Percentiles rank a stretch among this genome's conserved stretches.
Evolutionary conservation across 2,113 vertebrate species (phyloP).

Genomic region (Asarcornis scutulata): DNA sequence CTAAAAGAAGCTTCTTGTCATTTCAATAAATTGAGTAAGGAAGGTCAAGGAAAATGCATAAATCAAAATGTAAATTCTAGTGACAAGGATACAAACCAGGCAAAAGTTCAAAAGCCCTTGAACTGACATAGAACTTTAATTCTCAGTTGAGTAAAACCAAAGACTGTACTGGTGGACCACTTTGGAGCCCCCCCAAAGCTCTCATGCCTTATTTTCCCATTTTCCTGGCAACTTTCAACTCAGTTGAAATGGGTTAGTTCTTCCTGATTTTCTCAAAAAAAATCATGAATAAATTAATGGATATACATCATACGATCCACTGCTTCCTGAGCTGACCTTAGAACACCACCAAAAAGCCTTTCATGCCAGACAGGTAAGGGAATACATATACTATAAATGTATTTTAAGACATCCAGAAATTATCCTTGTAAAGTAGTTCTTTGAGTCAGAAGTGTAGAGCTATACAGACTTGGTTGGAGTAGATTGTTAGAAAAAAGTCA

Average conservation of each 20-base stretch:
- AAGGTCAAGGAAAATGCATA: background rate
- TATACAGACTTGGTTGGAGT: background rate
- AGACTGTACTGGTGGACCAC: background rate
- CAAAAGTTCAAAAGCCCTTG: background rate
- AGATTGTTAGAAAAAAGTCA: background rate
- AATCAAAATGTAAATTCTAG: background rate
- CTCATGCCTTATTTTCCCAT: background rate
- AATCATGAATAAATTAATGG: background rate
- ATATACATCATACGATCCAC: background rate
- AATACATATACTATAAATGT: background rate
- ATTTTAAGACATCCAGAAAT: conserved; percentile 29
- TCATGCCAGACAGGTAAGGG: background rate
- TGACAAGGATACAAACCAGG: background rate
- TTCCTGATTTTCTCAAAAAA: background rate
- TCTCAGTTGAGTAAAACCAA: background rate
- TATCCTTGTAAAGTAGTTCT: background rate
- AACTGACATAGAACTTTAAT: background rate
- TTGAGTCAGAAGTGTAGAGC: background rate
- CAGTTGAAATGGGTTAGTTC: background rate
- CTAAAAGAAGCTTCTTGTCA: background rate
- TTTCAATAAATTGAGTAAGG: background rate
- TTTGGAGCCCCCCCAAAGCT: background rate
- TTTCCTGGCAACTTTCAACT: background rate
- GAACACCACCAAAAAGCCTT: background rate
- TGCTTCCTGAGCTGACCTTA: background rate